Conservation (phyloP, 2,797 vertebrate species). For the Clarias pachynema region DNA sequence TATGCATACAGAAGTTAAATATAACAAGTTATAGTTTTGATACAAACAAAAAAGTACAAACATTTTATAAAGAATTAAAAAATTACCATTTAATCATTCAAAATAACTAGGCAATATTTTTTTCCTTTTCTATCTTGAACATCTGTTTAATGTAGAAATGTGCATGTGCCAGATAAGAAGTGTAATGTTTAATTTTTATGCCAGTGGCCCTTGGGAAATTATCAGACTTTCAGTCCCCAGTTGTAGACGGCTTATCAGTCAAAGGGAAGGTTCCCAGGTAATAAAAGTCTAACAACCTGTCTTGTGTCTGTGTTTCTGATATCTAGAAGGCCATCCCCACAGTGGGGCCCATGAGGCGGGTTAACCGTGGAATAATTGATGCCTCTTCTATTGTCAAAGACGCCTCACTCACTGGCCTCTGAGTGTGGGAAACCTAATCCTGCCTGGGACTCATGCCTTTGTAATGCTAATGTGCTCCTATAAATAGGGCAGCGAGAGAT, state of each 20-base stretch:
- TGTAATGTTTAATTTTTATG: slow-evolving; percentile 46
- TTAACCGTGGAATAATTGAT: slow-evolving; percentile 78
- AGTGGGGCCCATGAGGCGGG: slow-evolving; percentile 61
- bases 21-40: not conserved
- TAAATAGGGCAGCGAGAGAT: slow-evolving; percentile 73
- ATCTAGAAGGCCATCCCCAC: slow-evolving; percentile 52
- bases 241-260: slow-evolving; percentile 59
- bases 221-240: slow-evolving; percentile 44
- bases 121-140: not conserved
- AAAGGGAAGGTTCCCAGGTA: slow-evolving; percentile 66
- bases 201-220: slow-evolving; percentile 45
- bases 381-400: slow-evolving; percentile 69
- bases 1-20: not conserved
- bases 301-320: slow-evolving; percentile 59
- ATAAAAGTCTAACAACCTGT: slow-evolving; percentile 67
- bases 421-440: slow-evolving; percentile 81
- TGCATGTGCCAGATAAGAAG: slow-evolving; percentile 49
- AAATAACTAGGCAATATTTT: not conserved
- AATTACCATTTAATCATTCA: not conserved
- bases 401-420: slow-evolving; percentile 70
- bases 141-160: slow-evolving; percentile 31
- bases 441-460: slow-evolving; percentile 71
- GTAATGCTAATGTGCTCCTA: slow-evolving; percentile 70
- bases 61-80: not conserved
- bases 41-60: not conserved